Evolutionary conservation across 2,113 vertebrate species (phyloP).

Genomic region (Syngnathus scovelli): DNA sequence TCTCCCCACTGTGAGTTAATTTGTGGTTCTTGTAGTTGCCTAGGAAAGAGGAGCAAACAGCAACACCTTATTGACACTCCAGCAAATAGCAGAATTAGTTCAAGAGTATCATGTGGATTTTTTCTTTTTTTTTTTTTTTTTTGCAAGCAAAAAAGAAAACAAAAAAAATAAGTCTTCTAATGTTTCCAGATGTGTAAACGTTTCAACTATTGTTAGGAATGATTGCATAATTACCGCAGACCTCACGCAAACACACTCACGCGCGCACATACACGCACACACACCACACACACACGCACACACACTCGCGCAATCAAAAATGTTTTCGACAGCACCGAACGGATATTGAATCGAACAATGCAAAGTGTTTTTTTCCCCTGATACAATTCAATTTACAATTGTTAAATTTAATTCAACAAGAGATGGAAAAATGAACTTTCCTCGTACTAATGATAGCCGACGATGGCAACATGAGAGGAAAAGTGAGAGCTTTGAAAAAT

Average conservation of each 20-base stretch:
- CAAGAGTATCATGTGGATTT: no score
- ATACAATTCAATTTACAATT: background rate
- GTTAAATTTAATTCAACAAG: background rate
- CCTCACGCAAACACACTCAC: no score
- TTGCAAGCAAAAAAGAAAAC: background rate
- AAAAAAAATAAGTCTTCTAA: background rate
- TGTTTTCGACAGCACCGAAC: background rate
- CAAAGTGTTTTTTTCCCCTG: no score
- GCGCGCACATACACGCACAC: no score
- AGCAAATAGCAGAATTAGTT: background rate
- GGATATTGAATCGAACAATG: background rate
- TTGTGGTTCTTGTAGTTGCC: constrained; percentile 99
- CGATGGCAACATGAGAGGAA: background rate
- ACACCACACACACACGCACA: no score
- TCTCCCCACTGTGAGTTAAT: constrained; percentile 97
- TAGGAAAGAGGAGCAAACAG: background rate
- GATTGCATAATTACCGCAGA: no score
- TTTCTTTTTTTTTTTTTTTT: no score
- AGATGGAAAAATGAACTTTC: no score
- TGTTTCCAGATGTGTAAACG: no score
- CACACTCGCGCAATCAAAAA: no score
- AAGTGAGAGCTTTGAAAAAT: background rate
- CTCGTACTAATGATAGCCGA: background rate
- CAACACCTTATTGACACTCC: background rate
- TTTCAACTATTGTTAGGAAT: no score